Evolutionary conservation across 2,113 vertebrate genomes (phyloP), one percentile per base, ranked within the genome.

Genomic region (Brienomyrus longianalis): DNA sequence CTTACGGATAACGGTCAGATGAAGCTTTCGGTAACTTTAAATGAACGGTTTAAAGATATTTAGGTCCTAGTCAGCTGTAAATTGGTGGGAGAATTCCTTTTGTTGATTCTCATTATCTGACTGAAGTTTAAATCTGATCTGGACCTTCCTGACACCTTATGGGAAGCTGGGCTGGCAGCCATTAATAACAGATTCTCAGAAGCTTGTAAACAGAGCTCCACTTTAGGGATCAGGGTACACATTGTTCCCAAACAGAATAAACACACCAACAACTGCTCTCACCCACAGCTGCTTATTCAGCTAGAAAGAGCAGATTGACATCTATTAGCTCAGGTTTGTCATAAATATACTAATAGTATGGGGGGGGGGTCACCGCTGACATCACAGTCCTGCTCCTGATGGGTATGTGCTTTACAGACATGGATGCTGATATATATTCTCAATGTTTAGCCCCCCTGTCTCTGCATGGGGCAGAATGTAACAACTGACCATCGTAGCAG

Each of bases 401-500:
- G 5, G 35, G 59, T 7, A 3, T 35, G 54, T 77, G 21, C 23
- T 85, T 90, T 89, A 47, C 80, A 47, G 47, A 43, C 31, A 39
- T 7, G 45, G 19, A 31, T 74, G 43, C 50, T 50, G 3, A 39
- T 84, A 43, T 59, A 23, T 31, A 83, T 88, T 27, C 39, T 45
- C 39, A 11, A 31, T 17, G 43, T 11, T 91, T 83, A 88, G 77
- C 43, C 48, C 35, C 13, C 77, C 27, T 52, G 51, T 77, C 88
- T 89, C 88, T 17, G 27, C 56, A 47, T 45, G 66, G 48, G 84
- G 80, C 56, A 7, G 17, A n/a, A n/a, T 5, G 5, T 66, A 92
- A 93, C 91, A 92, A 92, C 91, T 83, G 45, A 35, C 80, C 66
- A 90, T 92, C 92, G 66, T 21, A 66, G 74, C 80, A 31, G 43